Conservation (phyloP, 2,888 invertebrate species). For the Dynastes grantii region DNA sequence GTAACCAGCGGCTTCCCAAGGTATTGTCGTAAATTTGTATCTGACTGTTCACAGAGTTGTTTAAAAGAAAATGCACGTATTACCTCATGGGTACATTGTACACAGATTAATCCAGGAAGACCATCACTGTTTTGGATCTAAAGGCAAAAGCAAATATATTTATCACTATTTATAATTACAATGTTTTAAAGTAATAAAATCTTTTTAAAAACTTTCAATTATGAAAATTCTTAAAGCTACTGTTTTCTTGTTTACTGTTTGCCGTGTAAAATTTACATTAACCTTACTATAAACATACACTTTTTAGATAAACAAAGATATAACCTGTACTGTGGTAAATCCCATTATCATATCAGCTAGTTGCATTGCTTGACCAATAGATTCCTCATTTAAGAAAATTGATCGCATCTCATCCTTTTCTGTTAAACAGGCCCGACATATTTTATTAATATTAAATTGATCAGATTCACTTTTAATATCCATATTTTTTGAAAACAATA, state of each 20-base stretch:
- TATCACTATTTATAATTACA: constrained; percentile 30
- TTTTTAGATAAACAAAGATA: constrained; percentile 27
- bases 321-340: constrained; percentile 67
- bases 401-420: constrained; percentile 71
- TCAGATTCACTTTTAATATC: constrained; percentile 59
- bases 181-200: not conserved
- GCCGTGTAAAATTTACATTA: not conserved
- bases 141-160: constrained; percentile 52
- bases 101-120: constrained; percentile 69
- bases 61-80: constrained; percentile 71
- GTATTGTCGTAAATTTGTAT: constrained; percentile 68
- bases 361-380: constrained; percentile 67
- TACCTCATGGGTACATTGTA: constrained; percentile 71
- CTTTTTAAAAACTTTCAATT: no score
- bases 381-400: constrained; percentile 69
- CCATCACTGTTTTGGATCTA: constrained; percentile 71
- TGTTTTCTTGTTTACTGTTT: no score
- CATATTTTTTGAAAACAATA: constrained; percentile 56
- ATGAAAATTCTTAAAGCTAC: no score
- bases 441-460: constrained; percentile 68
- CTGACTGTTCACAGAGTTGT: constrained; percentile 71
- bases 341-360: constrained; percentile 71
- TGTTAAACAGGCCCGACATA: constrained; percentile 71
- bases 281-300: not conserved
- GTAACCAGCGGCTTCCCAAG: constrained; percentile 66